Evolutionary conservation across 2,113 vertebrate species (phyloP).

Genomic region (Entosphenus tridentatus): DNA sequence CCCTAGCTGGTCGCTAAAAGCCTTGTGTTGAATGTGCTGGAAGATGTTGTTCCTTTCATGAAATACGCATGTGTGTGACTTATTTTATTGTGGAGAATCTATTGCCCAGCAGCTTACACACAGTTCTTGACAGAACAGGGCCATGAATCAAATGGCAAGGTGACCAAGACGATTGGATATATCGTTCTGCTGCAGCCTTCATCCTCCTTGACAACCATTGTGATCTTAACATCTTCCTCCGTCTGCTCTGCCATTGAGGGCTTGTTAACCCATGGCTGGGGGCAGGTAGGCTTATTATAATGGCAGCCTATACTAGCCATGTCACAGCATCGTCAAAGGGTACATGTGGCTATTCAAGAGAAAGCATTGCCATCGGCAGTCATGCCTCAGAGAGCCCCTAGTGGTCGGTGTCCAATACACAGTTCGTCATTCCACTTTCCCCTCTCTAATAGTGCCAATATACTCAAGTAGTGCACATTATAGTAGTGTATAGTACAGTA

Average conservation of each 20-base stretch:
- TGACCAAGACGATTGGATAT: not conserved
- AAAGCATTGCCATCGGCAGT: not conserved
- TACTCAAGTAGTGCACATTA: no score
- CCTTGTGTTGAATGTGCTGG: not conserved
- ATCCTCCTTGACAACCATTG: not conserved
- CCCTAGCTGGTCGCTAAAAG: not conserved
- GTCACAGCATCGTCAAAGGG: not conserved
- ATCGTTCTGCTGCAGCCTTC: not conserved
- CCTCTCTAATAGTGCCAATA: no score
- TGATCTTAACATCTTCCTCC: not conserved
- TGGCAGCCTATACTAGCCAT: not conserved
- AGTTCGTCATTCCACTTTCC: no score
- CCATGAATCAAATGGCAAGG: not conserved
- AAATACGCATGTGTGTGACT: not conserved
- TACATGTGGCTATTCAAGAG: not conserved
- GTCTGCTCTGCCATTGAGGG: not conserved
- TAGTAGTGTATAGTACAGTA: no score
- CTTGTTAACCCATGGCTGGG: conserved; percentile 2
- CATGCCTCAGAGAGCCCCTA: not conserved
- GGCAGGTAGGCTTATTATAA: not conserved
- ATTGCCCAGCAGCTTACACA: not conserved
- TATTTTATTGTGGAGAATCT: not conserved
- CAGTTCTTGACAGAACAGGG: not conserved
- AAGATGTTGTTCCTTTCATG: not conserved
- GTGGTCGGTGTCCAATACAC: no score